phyloP scores from a whole-genome alignment of 2,113 vertebrate genomes.

The Urocolius indicus region DNA sequence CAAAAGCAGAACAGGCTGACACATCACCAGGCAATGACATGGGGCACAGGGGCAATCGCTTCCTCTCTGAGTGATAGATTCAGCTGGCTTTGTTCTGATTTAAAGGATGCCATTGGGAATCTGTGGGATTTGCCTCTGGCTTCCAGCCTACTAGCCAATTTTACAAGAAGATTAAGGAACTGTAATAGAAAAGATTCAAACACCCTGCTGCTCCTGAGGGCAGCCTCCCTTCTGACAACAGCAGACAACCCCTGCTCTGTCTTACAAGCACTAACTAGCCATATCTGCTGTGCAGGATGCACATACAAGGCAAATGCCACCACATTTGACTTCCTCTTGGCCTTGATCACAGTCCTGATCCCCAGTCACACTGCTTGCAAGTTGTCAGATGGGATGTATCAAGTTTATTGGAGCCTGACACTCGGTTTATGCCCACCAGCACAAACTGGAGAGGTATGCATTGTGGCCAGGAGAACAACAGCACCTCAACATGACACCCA shows the following conservation, averaged over 20 bases:
- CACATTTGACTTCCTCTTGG: not conserved
- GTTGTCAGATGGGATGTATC: not conserved
- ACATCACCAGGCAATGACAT: rapidly evolving
- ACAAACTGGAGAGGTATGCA: not conserved
- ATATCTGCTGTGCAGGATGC: not conserved
- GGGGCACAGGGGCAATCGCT: not conserved
- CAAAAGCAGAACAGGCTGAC: not conserved
- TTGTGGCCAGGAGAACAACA: not conserved
- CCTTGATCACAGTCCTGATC: not conserved
- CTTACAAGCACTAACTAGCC: no score
- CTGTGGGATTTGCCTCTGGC: not conserved
- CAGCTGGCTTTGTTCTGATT: rapidly evolving
- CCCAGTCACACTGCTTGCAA: not conserved
- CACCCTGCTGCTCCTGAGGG: not conserved
- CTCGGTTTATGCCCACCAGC: not conserved
- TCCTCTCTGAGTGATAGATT: not conserved
- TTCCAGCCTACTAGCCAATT: not conserved
- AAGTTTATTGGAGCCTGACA: not conserved
- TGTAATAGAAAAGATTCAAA: not conserved
- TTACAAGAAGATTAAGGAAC: not conserved
- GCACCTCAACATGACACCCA: not conserved
- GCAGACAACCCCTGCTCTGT: not conserved
- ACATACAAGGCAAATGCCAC: not conserved
- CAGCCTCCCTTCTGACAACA: not conserved
- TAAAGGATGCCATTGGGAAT: not conserved